phyloP scores from a whole-genome alignment of 2,797 vertebrate species.

The Notolabrus celidotus region DNA sequence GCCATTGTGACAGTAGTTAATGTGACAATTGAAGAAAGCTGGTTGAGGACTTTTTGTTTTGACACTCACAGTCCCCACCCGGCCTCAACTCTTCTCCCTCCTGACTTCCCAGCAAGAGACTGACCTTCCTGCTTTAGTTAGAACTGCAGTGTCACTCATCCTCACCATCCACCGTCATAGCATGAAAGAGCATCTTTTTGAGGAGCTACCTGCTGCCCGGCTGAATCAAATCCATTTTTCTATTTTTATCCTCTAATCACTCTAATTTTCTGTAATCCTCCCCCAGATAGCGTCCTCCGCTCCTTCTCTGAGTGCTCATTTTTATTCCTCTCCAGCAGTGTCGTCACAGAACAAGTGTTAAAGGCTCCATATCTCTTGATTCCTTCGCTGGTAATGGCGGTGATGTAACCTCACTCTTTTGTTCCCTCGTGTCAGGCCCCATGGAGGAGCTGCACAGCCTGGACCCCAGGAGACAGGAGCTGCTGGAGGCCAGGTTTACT shows the following conservation, averaged over 20 bases:
- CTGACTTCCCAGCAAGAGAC: conserved; percentile 27
- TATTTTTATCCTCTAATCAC: conserved; percentile 58
- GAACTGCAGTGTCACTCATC: conserved; percentile 56
- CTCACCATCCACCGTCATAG: conserved; percentile 10
- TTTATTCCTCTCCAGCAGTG: conserved; percentile 28
- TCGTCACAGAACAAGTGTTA: conserved; percentile 8
- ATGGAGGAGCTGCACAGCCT: conserved; percentile 99
- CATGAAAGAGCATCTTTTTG: conserved; percentile 43
- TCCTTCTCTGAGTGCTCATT: conserved; percentile 19
- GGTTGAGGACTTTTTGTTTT: conserved; percentile 27
- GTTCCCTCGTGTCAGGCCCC: conserved; percentile 82
- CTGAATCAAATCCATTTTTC: conserved; percentile 49
- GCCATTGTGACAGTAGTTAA: conserved; percentile 26
- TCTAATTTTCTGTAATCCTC: conserved; percentile 55
- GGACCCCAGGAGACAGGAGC: conserved; percentile 98
- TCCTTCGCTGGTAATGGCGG: not conserved
- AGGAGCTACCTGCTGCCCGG: conserved; percentile 35
- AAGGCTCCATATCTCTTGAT: not conserved
- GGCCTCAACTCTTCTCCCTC: conserved; percentile 23
- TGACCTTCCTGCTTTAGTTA: conserved; percentile 48
- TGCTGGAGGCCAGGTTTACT: conserved; percentile 97
- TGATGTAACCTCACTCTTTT: conserved; percentile 17
- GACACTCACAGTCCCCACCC: conserved; percentile 11
- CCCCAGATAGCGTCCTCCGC: conserved; percentile 34
- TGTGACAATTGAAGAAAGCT: conserved; percentile 15